Conservation (phyloP, 2,888 invertebrate species). For the Netelia inedita region DNA sequence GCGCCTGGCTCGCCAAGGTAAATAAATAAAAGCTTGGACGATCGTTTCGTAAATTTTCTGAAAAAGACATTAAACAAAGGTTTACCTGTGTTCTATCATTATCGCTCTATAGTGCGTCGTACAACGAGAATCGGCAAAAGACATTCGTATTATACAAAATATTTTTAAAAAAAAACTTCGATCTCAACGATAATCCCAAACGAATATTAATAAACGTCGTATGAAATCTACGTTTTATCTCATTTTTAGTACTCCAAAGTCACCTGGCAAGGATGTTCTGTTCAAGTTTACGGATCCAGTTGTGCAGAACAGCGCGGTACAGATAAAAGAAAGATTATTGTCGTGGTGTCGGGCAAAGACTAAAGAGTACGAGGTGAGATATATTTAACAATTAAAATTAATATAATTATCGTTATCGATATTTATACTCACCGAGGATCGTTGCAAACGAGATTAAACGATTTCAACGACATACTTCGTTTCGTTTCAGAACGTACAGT, state of each 20-base stretch:
- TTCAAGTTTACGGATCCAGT: slow-evolving; percentile 97
- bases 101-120: not conserved
- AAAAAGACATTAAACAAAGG: not conserved
- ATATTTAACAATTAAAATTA: not conserved
- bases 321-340: slow-evolving; percentile 98
- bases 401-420: not conserved
- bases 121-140: too few relatives aligned
- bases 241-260: slow-evolving; percentile 89
- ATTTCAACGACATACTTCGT: slow-evolving; percentile 4
- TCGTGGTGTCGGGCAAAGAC: slow-evolving; percentile 99
- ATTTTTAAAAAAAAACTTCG: too few relatives aligned
- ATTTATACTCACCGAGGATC: too few relatives aligned
- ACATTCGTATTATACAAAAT: too few relatives aligned
- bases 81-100: not conserved
- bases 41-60: slow-evolving; percentile 8
- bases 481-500: slow-evolving; percentile 93
- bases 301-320: slow-evolving; percentile 95
- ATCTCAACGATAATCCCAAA: too few relatives aligned
- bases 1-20: slow-evolving; percentile 92
- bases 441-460: not conserved
- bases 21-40: slow-evolving; percentile 78
- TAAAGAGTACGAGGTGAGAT: slow-evolving; percentile 96
- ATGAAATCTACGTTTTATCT: not conserved
- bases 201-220: not conserved
- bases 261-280: slow-evolving; percentile 90